These are phyloP conservation scores for Erpetoichthys calabaricus DNA, from an alignment of 2,797 vertebrate genomes.

Conservation along the genomic window DNA sequence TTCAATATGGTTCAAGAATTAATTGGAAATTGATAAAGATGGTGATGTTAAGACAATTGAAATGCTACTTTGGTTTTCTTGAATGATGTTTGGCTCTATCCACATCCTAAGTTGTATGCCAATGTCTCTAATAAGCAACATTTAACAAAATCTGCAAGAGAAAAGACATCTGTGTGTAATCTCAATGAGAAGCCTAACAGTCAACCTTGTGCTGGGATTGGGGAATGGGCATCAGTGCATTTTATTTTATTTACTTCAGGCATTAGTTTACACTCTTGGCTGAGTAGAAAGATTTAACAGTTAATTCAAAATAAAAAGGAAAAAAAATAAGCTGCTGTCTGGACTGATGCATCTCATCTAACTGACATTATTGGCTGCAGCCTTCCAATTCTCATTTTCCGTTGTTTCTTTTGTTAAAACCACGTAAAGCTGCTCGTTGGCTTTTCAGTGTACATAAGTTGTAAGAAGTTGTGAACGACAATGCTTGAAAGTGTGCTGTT, in stretches of 20 bases:
- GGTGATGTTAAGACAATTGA: not conserved
- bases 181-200: slow-evolving; percentile 15
- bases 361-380: slow-evolving; percentile 52
- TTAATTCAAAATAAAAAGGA: slow-evolving; percentile 48
- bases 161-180: slow-evolving; percentile 3
- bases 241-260: slow-evolving; percentile 26
- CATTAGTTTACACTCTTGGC: slow-evolving; percentile 46
- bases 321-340: slow-evolving; percentile 29
- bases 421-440: slow-evolving; percentile 52
- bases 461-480: slow-evolving; percentile 68
- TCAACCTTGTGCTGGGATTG: slow-evolving; percentile 34
- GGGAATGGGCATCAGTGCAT: slow-evolving; percentile 46
- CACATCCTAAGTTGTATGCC: not conserved
- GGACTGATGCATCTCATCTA: slow-evolving; percentile 46
- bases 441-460: slow-evolving; percentile 52
- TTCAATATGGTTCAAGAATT: slow-evolving; percentile 17
- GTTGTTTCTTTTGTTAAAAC: slow-evolving; percentile 53
- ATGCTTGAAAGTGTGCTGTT: slow-evolving; percentile 67
- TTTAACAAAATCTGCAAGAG: slow-evolving; percentile 4
- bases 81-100: slow-evolving; percentile 4
- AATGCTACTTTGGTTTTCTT: not conserved
- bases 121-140: slow-evolving; percentile 8
- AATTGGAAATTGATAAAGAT: not conserved
- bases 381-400: slow-evolving; percentile 44
- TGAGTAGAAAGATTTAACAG: slow-evolving; percentile 36